These are phyloP conservation scores for Myotis lucifugus DNA, from an alignment of 2,113 vertebrate genomes.

Conservation along the genomic window DNA sequence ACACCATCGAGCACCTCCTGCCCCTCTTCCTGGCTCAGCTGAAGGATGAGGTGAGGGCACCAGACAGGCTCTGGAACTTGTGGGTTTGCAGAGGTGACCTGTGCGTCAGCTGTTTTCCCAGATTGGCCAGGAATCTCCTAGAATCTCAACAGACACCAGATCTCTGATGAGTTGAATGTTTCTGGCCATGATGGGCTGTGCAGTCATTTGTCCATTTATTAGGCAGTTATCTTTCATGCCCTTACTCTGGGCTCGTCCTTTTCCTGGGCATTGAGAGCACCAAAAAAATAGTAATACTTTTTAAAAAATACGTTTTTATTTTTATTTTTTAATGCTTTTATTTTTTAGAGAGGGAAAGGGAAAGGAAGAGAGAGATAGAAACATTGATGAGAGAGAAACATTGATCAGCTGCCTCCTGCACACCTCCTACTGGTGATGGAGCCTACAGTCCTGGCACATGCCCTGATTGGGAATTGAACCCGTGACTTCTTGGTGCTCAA, in stretches of 20 bases:
- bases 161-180: too few species aligned
- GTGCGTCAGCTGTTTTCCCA: background rate
- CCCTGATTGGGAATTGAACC: too few species aligned
- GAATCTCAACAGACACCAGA: background rate
- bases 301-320: too few species aligned
- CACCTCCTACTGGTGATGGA: too few species aligned
- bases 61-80: background rate
- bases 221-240: background rate
- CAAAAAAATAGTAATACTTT: background rate
- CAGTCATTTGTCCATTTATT: accelerated
- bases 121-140: background rate
- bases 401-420: too few species aligned
- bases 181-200: background rate
- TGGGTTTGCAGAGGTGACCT: background rate
- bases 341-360: too few species aligned
- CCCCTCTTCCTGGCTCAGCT: conserved; percentile 87
- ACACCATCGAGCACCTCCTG: conserved; percentile 87
- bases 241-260: background rate
- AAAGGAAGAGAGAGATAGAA: too few species aligned
- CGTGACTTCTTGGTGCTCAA: too few species aligned
- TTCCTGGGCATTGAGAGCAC: background rate
- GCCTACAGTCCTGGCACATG: too few species aligned
- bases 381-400: too few species aligned
- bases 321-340: too few species aligned
- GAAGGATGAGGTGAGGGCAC: conserved; percentile 85